Evolutionary conservation across 92 coral and sea anemone genomes (phyloP).

Genomic region (Porites cylindrica): DNA sequence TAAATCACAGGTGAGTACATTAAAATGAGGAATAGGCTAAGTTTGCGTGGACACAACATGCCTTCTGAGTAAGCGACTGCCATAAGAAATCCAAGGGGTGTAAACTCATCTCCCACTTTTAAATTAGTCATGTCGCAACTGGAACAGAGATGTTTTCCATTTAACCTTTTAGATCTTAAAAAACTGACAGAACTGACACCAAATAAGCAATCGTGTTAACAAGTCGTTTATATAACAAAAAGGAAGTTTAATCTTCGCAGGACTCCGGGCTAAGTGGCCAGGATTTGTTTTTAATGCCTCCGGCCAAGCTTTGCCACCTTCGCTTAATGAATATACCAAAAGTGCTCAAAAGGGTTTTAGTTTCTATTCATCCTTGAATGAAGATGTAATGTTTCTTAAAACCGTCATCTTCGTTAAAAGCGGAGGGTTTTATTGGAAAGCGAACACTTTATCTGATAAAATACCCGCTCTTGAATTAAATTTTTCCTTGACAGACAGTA

Average conservation of each 20-base stretch:
- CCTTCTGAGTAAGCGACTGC: too few species aligned
- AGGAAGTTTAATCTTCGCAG: neutral
- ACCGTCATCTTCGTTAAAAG: slow-evolving; percentile 5
- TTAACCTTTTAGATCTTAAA: neutral
- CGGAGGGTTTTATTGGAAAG: neutral
- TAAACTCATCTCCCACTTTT: too few species aligned
- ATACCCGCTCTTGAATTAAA: neutral
- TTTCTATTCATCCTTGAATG: neutral
- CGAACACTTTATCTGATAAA: neutral
- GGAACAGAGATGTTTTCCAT: neutral
- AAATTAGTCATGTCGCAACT: slow-evolving; percentile 1
- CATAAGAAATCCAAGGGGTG: too few species aligned
- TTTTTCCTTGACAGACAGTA: neutral
- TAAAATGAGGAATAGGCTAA: too few species aligned
- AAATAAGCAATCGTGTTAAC: neutral
- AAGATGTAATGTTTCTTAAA: neutral
- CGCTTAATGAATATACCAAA: neutral
- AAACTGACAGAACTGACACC: neutral
- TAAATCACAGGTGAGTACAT: too few species aligned
- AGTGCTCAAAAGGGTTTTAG: neutral
- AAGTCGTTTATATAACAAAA: slow-evolving; percentile 10
- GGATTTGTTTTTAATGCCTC: slow-evolving; percentile 2
- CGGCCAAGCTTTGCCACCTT: neutral
- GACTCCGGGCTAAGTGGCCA: neutral
- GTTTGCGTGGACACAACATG: too few species aligned